phyloP scores from a whole-genome alignment of 2,113 vertebrate species.

The Camelus bactrianus region DNA sequence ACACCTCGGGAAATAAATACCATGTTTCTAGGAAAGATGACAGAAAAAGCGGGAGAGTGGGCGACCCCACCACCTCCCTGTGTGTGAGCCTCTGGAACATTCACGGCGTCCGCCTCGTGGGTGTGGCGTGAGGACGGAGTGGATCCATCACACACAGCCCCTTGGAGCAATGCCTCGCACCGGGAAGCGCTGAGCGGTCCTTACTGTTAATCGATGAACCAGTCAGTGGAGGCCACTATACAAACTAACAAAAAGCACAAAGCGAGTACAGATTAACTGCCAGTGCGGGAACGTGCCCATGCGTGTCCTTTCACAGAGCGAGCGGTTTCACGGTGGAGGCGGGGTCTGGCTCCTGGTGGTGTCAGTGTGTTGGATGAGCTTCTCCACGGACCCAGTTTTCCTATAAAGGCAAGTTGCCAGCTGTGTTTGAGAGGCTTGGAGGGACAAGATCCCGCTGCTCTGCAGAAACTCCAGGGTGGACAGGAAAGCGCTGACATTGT shows the following conservation, averaged over 20 bases:
- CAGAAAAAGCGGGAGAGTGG: not conserved
- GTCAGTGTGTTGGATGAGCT: too few species aligned
- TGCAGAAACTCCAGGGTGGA: not conserved
- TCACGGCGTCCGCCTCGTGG: too few species aligned
- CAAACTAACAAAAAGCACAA: not conserved
- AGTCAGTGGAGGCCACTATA: not conserved
- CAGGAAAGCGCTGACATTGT: not conserved
- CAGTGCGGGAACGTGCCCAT: fast-evolving
- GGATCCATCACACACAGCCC: fast-evolving
- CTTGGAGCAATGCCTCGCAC: fast-evolving
- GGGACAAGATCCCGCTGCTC: not conserved
- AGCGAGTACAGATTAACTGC: fast-evolving
- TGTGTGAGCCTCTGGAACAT: not conserved
- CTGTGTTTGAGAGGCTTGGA: not conserved
- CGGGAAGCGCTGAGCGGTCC: fast-evolving
- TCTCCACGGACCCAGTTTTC: not conserved
- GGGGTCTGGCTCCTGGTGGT: not conserved
- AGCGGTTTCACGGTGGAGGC: fast-evolving
- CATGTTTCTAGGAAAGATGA: fast-evolving
- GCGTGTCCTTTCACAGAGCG: fast-evolving
- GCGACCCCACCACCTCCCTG: fast-evolving
- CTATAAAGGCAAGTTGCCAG: not conserved
- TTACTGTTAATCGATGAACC: too few species aligned
- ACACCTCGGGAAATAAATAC: not conserved
- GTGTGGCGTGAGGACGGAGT: fast-evolving